Percentiles rank a stretch among this genome's conserved stretches.
phyloP scores from a whole-genome alignment of 2,113 vertebrate species.

The Numida meleagris region DNA sequence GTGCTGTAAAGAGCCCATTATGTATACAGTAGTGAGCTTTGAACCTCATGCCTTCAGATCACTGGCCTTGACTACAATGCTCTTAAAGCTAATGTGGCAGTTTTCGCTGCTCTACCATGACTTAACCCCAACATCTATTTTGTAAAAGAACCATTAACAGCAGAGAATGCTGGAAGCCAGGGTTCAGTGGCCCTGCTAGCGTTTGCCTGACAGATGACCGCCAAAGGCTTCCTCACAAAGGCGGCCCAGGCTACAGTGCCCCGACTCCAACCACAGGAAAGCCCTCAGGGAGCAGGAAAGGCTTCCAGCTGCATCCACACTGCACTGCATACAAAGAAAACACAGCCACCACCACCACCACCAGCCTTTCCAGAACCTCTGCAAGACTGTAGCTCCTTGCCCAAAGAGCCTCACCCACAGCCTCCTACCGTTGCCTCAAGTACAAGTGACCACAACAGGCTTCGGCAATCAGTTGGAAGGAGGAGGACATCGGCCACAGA shows the following conservation, averaged over 20 bases:
- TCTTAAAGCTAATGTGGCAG: neutral
- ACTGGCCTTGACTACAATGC: neutral
- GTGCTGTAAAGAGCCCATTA: neutral
- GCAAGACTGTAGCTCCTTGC: neutral
- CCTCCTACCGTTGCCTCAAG: neutral
- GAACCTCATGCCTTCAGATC: neutral
- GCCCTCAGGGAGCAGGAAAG: neutral
- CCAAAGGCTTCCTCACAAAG: neutral
- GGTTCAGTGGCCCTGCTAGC: fast-evolving
- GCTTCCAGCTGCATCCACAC: neutral
- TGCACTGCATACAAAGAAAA: neutral
- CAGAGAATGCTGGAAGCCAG: neutral
- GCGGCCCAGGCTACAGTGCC: neutral
- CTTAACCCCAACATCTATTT: neutral
- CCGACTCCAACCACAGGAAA: neutral
- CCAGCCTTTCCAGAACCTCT: neutral
- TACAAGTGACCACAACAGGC: fast-evolving
- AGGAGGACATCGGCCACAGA: neutral
- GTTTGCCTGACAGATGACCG: neutral
- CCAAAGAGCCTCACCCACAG: neutral
- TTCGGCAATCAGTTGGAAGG: neutral
- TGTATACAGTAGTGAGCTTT: neutral
- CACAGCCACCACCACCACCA: neutral
- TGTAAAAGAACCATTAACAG: neutral
- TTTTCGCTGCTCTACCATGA: neutral